Conservation (phyloP, 1,140 invertebrate species). For the Thalassaphorura encarpata region DNA sequence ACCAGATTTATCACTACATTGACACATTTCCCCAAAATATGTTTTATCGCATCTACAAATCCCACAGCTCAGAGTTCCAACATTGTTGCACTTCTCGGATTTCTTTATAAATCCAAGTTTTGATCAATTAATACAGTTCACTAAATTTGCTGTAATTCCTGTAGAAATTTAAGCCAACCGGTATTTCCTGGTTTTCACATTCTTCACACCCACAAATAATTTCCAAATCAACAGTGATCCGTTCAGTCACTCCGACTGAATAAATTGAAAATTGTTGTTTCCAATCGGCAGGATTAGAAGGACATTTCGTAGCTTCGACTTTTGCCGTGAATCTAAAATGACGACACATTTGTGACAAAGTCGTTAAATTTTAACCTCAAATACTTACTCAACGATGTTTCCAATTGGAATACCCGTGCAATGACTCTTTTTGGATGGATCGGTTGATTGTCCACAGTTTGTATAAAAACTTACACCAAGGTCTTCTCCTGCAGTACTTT, state of each 20-base stretch:
- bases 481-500: conserved; percentile 76
- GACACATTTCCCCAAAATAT: conserved; percentile 73
- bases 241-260: conserved; percentile 84
- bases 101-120: no score
- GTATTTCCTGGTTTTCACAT: conserved; percentile 58
- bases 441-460: conserved; percentile 58
- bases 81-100: conserved; percentile 33
- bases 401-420: conserved; percentile 79
- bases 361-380: conserved; percentile 13
- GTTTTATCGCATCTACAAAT: conserved; percentile 70
- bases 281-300: conserved; percentile 61
- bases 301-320: conserved; percentile 49
- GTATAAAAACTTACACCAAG: conserved; percentile 81
- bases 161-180: no score
- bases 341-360: background rate
- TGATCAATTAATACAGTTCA: no score
- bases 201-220: conserved; percentile 85
- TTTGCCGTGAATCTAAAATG: conserved; percentile 24
- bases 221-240: conserved; percentile 68
- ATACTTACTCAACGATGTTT: conserved; percentile 54
- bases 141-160: no score
- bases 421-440: conserved; percentile 65
- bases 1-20: conserved; percentile 56
- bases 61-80: conserved; percentile 57
- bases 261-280: conserved; percentile 75